Percentiles rank a stretch among this genome's conserved stretches.
These are phyloP conservation scores for Lapara coniferarum DNA, from an alignment of 2,888 invertebrate species.

Conservation along the genomic window DNA sequence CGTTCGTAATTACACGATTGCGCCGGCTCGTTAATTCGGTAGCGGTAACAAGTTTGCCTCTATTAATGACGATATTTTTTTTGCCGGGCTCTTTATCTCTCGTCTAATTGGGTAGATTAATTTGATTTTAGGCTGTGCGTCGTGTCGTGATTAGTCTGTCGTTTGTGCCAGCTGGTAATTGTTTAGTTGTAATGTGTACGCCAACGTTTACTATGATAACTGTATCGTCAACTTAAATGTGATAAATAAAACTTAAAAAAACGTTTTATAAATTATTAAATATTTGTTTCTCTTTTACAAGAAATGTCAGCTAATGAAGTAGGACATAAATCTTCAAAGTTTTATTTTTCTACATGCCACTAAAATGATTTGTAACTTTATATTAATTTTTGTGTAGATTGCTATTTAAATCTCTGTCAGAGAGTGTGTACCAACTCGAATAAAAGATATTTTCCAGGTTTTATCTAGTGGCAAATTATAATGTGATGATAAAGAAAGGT, in stretches of 20 bases:
- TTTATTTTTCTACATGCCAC: too few species aligned
- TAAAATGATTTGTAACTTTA: too few species aligned
- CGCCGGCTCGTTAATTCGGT: constrained; percentile 76
- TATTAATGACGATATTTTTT: constrained; percentile 75
- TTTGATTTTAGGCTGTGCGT: constrained; percentile 44
- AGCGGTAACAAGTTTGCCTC: constrained; percentile 72
- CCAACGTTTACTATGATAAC: not conserved
- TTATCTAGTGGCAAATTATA: too few species aligned
- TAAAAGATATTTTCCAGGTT: too few species aligned
- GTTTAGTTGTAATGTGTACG: constrained; percentile 25
- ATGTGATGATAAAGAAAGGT: too few species aligned
- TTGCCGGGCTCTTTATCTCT: constrained; percentile 59
- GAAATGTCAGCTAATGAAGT: not conserved
- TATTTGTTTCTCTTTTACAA: not conserved
- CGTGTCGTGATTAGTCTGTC: constrained; percentile 39
- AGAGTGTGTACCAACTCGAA: too few species aligned
- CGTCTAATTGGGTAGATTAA: constrained; percentile 58
- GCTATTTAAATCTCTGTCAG: too few species aligned
- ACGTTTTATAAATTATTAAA: not conserved
- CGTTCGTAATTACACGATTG: constrained; percentile 74
- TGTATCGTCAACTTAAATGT: not conserved
- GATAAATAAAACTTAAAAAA: not conserved
- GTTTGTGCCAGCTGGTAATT: constrained; percentile 24
- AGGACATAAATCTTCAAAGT: not conserved
- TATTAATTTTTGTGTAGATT: too few species aligned